Conservation (phyloP, 2,113 vertebrate species). For the Muscicapa adusta region DNA sequence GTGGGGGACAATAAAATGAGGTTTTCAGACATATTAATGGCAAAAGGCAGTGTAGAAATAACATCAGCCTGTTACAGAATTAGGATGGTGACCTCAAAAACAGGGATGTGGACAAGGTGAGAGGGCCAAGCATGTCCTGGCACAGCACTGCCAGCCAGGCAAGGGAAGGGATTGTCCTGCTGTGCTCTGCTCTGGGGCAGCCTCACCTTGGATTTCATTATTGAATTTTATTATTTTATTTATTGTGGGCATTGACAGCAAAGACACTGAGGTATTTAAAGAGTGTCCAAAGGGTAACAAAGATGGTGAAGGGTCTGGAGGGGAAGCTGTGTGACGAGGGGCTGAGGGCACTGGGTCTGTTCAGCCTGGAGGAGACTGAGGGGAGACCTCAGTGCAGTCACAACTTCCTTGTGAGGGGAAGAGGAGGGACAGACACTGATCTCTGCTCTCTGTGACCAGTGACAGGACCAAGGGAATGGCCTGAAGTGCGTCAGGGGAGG, state of each 20-base stretch:
- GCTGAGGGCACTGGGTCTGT: rapidly evolving
- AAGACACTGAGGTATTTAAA: not conserved
- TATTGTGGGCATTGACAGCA: not conserved
- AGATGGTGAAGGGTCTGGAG: not conserved
- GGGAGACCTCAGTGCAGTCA: rapidly evolving
- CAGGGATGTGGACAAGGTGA: not conserved
- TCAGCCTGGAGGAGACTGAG: not conserved
- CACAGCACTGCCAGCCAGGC: rapidly evolving
- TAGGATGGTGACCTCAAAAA: not conserved
- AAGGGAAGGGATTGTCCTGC: not conserved
- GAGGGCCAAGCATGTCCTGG: not conserved
- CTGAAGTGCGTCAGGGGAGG: not conserved
- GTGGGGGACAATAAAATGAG: not conserved
- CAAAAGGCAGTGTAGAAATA: not conserved
- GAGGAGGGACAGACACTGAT: not conserved
- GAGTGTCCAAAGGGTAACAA: rapidly evolving
- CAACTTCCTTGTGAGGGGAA: not conserved
- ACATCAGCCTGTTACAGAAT: not conserved
- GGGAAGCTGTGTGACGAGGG: rapidly evolving
- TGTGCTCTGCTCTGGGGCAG: not conserved
- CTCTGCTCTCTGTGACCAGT: not conserved
- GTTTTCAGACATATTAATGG: not conserved
- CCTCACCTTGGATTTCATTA: not conserved
- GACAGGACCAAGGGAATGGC: not conserved
- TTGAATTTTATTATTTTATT: too few relatives aligned